Evolutionary conservation across 2,888 invertebrate species (phyloP).

Genomic region (Luffia ferchaultella): DNA sequence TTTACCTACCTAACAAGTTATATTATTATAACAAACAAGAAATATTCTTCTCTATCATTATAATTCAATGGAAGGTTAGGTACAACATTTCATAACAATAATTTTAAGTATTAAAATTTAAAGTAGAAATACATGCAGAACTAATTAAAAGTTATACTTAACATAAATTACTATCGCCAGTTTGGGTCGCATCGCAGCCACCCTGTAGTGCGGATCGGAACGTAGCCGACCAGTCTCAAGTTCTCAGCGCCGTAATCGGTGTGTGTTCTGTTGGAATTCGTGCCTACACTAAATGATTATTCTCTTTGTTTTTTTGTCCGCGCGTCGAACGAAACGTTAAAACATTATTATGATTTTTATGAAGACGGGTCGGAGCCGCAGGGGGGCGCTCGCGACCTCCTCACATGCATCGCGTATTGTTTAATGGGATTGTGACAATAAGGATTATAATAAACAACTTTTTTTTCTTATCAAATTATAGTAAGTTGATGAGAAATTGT

Average conservation of each 20-base stretch:
- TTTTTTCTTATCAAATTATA: no score
- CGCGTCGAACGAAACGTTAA: slow-evolving; percentile 36
- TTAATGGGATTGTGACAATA: not conserved
- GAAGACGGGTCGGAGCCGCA: slow-evolving; percentile 20
- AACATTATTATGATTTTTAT: slow-evolving; percentile 39
- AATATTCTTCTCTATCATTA: no score
- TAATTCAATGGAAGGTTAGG: no score
- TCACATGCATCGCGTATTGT: not conserved
- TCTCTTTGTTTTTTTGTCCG: slow-evolving; percentile 35
- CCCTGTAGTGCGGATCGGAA: not conserved
- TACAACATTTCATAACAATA: no score
- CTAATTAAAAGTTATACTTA: not conserved
- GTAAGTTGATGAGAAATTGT: no score
- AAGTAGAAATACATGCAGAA: not conserved
- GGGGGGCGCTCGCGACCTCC: slow-evolving; percentile 10
- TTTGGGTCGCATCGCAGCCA: not conserved
- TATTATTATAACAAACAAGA: no score
- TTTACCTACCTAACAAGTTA: no score
- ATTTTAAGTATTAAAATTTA: not conserved
- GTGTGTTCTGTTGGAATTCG: slow-evolving; percentile 40
- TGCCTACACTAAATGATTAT: slow-evolving; percentile 45
- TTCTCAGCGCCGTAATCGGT: slow-evolving; percentile 16
- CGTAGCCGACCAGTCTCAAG: not conserved
- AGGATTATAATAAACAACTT: no score
- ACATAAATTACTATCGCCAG: not conserved